These are phyloP conservation scores for Microctenopoma stevenorrisi DNA, from an alignment of 2,797 vertebrate genomes.

Conservation along the genomic window DNA sequence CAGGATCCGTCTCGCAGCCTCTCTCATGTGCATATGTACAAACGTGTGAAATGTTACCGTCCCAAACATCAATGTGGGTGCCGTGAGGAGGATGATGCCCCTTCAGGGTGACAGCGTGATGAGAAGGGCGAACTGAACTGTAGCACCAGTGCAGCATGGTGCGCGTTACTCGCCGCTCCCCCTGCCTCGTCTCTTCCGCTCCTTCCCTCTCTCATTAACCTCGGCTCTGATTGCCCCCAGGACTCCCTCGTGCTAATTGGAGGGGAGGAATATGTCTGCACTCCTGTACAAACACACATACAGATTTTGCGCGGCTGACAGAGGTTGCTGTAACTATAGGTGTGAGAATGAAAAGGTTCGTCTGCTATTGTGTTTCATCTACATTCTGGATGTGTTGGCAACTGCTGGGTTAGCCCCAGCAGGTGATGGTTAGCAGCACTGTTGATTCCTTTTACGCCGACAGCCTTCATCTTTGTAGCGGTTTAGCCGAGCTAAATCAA, in stretches of 20 bases:
- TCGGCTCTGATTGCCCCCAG: conserved; percentile 82
- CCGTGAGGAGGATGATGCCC: conserved; percentile 63
- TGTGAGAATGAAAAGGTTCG: conserved; percentile 75
- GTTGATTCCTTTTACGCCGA: conserved; percentile 66
- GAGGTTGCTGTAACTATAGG: conserved; percentile 68
- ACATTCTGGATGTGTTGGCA: conserved; percentile 66
- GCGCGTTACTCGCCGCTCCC: conserved; percentile 54
- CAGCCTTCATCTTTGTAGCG: conserved; percentile 61
- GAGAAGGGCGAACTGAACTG: conserved; percentile 65
- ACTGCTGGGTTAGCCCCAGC: conserved; percentile 73
- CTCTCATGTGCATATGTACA: conserved; percentile 22
- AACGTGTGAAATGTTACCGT: conserved; percentile 69
- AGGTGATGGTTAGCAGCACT: conserved; percentile 75
- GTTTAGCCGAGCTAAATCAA: conserved; percentile 54
- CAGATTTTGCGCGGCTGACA: conserved; percentile 64
- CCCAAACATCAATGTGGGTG: conserved; percentile 58
- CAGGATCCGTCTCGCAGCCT: conserved; percentile 37
- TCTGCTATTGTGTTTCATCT: conserved; percentile 77
- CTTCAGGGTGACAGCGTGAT: conserved; percentile 82
- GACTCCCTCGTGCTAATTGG: conserved; percentile 84
- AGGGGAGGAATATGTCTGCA: conserved; percentile 79
- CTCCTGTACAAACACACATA: conserved; percentile 58
- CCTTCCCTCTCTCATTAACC: conserved; percentile 82
- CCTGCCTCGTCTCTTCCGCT: conserved; percentile 59
- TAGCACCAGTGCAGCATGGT: conserved; percentile 53